Evolutionary conservation across 2,113 vertebrate species (phyloP).

Genomic region (Budorcas taxicolor): DNA sequence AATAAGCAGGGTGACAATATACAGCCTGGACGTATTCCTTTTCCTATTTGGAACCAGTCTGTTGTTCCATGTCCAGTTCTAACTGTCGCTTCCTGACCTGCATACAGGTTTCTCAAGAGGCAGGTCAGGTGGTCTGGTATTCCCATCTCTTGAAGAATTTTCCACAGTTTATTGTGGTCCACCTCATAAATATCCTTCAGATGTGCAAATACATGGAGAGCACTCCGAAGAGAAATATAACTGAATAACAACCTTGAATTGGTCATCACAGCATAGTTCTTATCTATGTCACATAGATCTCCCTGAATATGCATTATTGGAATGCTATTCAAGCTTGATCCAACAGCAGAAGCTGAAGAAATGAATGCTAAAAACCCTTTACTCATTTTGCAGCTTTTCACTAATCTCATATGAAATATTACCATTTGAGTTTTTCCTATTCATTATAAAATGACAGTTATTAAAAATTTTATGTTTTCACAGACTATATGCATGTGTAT

Average conservation of each 20-base stretch:
- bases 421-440: neutral
- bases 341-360: neutral
- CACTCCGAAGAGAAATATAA: neutral
- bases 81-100: no score
- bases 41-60: no score
- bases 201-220: neutral
- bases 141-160: no score
- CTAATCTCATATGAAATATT: neutral
- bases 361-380: neutral
- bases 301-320: neutral
- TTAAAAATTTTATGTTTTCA: neutral
- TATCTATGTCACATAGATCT: neutral
- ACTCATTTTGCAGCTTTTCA: neutral
- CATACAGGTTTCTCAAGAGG: no score
- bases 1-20: no score
- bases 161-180: no score
- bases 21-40: no score
- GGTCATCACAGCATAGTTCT: neutral
- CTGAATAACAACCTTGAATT: slow-evolving; percentile 14
- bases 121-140: no score
- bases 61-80: no score
- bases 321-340: neutral
- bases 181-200: neutral
- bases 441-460: neutral
- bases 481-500: neutral